phyloP scores from a whole-genome alignment of 2,113 vertebrate genomes.

The Ceyx melanurus region DNA sequence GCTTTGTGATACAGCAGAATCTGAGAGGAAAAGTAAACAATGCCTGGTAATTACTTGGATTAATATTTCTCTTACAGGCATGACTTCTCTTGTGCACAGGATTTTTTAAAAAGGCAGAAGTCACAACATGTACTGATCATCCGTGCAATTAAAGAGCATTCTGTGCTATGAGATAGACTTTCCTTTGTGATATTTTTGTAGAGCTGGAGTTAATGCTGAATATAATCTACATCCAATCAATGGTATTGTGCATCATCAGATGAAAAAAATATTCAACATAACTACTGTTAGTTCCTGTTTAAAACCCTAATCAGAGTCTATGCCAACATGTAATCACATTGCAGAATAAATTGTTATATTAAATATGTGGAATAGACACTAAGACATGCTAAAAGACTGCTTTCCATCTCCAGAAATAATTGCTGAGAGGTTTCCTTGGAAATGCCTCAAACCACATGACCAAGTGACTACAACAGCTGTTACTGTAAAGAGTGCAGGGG shows the following conservation, averaged over 20 bases:
- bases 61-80: slow-evolving; percentile 54
- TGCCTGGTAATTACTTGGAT: slow-evolving; percentile 46
- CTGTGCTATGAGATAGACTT: slow-evolving; percentile 59
- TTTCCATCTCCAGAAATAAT: slow-evolving; percentile 61
- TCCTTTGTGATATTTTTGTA: slow-evolving; percentile 72
- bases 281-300: slow-evolving; percentile 73
- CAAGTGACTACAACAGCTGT: not conserved
- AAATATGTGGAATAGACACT: slow-evolving; percentile 57
- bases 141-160: slow-evolving; percentile 72
- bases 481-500: not conserved
- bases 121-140: slow-evolving; percentile 64
- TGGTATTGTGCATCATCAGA: slow-evolving; percentile 74
- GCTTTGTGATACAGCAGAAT: not conserved
- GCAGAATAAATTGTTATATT: slow-evolving; percentile 73
- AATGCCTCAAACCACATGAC: slow-evolving; percentile 56
- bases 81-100: slow-evolving; percentile 25
- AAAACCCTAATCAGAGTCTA: slow-evolving; percentile 73
- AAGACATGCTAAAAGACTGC: slow-evolving; percentile 56
- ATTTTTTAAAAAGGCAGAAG: slow-evolving; percentile 57
- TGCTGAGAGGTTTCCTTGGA: slow-evolving; percentile 68
- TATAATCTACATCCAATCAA: slow-evolving; percentile 75
- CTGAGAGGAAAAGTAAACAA: slow-evolving; percentile 41
- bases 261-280: slow-evolving; percentile 73
- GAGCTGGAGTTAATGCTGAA: slow-evolving; percentile 70
- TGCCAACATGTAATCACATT: slow-evolving; percentile 73